Conservation (phyloP, 2,797 vertebrate species). For the Ctenopoma kingsleyae region DNA sequence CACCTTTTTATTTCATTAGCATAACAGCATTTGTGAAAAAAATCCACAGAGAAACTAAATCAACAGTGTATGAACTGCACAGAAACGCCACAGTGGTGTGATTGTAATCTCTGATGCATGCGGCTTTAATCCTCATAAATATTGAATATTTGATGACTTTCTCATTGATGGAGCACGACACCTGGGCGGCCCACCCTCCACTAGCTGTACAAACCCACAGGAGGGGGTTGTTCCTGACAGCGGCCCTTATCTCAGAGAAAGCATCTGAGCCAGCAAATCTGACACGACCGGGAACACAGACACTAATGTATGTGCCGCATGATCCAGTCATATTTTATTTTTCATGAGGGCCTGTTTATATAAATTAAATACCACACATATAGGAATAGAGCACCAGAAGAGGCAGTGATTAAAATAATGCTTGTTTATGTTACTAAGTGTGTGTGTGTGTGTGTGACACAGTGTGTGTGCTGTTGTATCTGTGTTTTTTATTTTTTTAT, state of each 20-base stretch:
- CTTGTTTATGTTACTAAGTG: conserved; percentile 4
- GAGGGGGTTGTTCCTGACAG: conserved; percentile 59
- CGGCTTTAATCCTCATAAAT: conserved; percentile 76
- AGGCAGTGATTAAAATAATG: conserved; percentile 22
- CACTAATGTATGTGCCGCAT: conserved; percentile 20
- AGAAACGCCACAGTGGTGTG: conserved; percentile 42
- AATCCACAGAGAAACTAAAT: conserved; percentile 1
- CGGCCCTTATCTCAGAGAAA: conserved; percentile 43
- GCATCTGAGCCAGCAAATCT: conserved; percentile 61
- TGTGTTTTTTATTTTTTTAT: conserved; percentile 17
- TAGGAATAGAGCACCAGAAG: conserved; percentile 24
- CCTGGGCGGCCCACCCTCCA: conserved; percentile 66
- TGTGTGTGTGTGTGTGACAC: conserved; percentile 4
- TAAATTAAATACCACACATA: conserved; percentile 35
- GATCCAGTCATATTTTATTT: conserved; percentile 42
- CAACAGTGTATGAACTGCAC: conserved; percentile 9
- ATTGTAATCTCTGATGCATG: conserved; percentile 68
- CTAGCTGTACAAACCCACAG: conserved; percentile 38
- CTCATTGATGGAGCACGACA: conserved; percentile 79
- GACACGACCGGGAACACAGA: conserved; percentile 34
- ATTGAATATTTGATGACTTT: conserved; percentile 82
- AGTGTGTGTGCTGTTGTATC: conserved; percentile 51
- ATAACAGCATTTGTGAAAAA: conserved; percentile 24
- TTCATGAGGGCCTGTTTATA: conserved; percentile 32
- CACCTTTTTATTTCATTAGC: conserved; percentile 22